Conservation (phyloP, 1,140 invertebrate species). For the Pseudomyrmex dendroicus region DNA sequence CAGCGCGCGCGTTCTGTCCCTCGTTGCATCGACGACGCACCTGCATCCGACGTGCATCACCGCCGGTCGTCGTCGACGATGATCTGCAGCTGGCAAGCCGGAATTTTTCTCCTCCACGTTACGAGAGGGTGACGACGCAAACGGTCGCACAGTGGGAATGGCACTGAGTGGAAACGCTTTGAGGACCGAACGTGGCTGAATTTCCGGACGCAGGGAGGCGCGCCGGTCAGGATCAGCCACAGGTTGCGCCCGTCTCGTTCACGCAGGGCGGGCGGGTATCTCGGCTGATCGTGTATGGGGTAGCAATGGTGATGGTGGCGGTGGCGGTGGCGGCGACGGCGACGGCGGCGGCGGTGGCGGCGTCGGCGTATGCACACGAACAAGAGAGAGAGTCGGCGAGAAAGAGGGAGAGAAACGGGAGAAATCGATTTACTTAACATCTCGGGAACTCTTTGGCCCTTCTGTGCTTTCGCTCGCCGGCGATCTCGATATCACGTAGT, state of each 20-base stretch:
- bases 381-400: slow-evolving; percentile 58
- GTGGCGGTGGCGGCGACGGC: background rate
- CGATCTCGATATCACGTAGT: slow-evolving; percentile 25
- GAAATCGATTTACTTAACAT: slow-evolving; percentile 73
- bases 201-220: slow-evolving; percentile 79
- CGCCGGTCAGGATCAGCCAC: slow-evolving; percentile 83
- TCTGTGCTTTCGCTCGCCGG: slow-evolving; percentile 5
- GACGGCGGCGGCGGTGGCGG: background rate
- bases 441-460: slow-evolving; percentile 36
- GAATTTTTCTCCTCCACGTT: slow-evolving; percentile 59
- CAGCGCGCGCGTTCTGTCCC: slow-evolving; percentile 23
- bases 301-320: slow-evolving; percentile 1
- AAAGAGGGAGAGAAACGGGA: slow-evolving; percentile 68
- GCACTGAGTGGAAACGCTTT: slow-evolving; percentile 78
- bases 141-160: slow-evolving; percentile 80
- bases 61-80: slow-evolving; percentile 29
- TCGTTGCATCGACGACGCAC: slow-evolving; percentile 9
- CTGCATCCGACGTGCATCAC: slow-evolving; percentile 35
- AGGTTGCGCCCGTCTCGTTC: slow-evolving; percentile 83
- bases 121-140: slow-evolving; percentile 68
- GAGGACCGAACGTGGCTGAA: slow-evolving; percentile 81
- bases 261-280: slow-evolving; percentile 72
- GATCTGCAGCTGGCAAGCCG: slow-evolving; percentile 14
- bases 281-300: slow-evolving; percentile 63
- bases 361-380: slow-evolving; percentile 35